A percentile compares a stretch with the other conserved stretches of the same genome.
Evolutionary conservation across 2,888 invertebrate genomes (phyloP).

Genomic region (Drosophila niveifrons): DNA sequence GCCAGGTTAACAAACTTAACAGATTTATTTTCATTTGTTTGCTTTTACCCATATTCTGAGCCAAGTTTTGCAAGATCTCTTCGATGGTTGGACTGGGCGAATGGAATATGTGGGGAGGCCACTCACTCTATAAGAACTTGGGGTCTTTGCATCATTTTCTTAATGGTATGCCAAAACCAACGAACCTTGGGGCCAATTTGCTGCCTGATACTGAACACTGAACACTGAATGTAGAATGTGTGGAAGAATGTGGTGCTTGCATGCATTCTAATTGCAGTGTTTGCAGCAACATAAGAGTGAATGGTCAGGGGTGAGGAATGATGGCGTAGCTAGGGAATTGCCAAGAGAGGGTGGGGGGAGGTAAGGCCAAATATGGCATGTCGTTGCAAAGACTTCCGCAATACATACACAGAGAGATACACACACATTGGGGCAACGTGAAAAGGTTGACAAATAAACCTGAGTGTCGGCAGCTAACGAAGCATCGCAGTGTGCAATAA

Average conservation of each 20-base stretch:
- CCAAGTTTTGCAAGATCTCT: constrained; percentile 4
- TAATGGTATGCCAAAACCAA: constrained; percentile 43
- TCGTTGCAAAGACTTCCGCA: constrained; percentile 70
- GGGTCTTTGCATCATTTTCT: constrained; percentile 42
- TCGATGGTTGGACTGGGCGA: not conserved
- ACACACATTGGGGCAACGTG: constrained; percentile 21
- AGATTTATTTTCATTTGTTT: constrained; percentile 5
- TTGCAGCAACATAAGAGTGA: constrained; percentile 53
- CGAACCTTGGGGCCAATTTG: constrained; percentile 65
- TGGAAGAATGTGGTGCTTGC: constrained; percentile 53
- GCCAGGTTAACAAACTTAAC: constrained; percentile 3
- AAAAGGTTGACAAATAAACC: constrained; percentile 69
- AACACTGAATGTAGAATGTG: constrained; percentile 33
- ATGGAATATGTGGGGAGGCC: not conserved
- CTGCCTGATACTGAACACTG: constrained; percentile 29
- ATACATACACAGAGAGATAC: constrained; percentile 21
- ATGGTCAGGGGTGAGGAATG: not conserved
- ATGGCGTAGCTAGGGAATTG: not conserved
- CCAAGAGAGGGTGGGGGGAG: not conserved
- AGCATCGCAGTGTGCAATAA: constrained; percentile 55
- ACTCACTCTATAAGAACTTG: constrained; percentile 17
- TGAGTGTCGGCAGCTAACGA: constrained; percentile 53
- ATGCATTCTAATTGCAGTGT: constrained; percentile 75
- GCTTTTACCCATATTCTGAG: constrained; percentile 1
- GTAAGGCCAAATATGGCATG: constrained; percentile 69